Conservation (phyloP, 2,797 vertebrate species). For the Octomys mimax region DNA sequence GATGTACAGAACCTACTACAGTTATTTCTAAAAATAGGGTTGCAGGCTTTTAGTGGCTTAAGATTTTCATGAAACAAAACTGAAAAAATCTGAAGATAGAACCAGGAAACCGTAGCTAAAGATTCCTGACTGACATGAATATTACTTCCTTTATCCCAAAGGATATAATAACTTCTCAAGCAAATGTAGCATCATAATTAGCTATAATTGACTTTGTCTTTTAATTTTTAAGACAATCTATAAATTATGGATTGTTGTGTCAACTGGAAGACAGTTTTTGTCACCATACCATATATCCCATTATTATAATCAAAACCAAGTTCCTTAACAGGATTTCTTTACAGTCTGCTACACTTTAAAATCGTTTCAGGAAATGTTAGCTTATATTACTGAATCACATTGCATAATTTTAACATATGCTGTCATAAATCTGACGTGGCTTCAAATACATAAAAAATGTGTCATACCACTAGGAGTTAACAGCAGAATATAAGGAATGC, state of each 20-base stretch:
- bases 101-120: constrained; percentile 78
- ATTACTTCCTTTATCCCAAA: constrained; percentile 88
- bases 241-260: constrained; percentile 89
- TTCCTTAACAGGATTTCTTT: constrained; percentile 73
- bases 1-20: constrained; percentile 17
- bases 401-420: constrained; percentile 26
- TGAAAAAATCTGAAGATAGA: constrained; percentile 75
- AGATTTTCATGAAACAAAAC: constrained; percentile 73
- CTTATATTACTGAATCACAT: constrained; percentile 49
- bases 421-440: background rate
- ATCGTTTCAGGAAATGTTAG: constrained; percentile 60
- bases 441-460: constrained; percentile 15
- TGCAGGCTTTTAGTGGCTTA: constrained; percentile 58
- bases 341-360: constrained; percentile 79
- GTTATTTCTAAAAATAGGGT: constrained; percentile 79
- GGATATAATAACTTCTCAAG: constrained; percentile 87
- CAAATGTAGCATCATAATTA: constrained; percentile 89
- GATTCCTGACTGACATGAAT: constrained; percentile 87
- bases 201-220: constrained; percentile 89
- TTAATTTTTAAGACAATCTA: constrained; percentile 89
- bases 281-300: constrained; percentile 84
- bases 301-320: constrained; percentile 84
- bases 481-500: background rate
- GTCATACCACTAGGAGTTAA: background rate
- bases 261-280: constrained; percentile 89